Evolutionary conservation across 2,113 vertebrate genomes (phyloP).

Genomic region (Mus spicilegus): DNA sequence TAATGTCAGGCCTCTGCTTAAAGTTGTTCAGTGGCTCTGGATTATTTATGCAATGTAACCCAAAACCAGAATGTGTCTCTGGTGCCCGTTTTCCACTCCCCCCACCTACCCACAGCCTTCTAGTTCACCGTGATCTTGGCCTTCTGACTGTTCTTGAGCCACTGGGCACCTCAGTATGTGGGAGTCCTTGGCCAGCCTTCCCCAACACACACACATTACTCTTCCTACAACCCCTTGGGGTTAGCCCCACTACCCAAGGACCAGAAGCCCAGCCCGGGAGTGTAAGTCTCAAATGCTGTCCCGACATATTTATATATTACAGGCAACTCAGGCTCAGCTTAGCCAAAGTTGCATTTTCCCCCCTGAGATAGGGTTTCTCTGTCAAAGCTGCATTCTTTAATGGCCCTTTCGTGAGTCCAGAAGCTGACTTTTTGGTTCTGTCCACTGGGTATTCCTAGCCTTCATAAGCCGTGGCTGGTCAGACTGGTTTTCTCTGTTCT

Average conservation of each 20-base stretch:
- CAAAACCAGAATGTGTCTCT: background rate
- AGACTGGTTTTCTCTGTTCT: background rate
- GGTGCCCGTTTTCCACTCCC: background rate
- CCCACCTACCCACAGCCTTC: background rate
- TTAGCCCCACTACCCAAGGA: background rate
- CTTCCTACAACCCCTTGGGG: background rate
- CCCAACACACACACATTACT: background rate
- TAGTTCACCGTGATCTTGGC: background rate
- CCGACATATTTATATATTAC: background rate
- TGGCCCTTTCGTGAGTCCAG: background rate
- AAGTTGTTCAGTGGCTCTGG: background rate
- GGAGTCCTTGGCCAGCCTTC: too few species aligned
- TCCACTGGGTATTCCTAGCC: background rate
- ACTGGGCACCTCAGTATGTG: background rate
- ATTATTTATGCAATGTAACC: background rate
- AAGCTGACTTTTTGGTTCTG: background rate
- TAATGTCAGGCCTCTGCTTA: background rate
- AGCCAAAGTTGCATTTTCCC: background rate
- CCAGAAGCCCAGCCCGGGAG: background rate
- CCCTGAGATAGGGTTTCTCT: background rate
- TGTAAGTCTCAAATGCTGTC: background rate
- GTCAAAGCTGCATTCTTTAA: background rate
- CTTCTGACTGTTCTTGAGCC: background rate
- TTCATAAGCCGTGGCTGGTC: background rate
- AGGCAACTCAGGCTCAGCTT: background rate